Evolutionary conservation across 2,113 vertebrate species (phyloP).

Genomic region (Cheirogaleus medius): DNA sequence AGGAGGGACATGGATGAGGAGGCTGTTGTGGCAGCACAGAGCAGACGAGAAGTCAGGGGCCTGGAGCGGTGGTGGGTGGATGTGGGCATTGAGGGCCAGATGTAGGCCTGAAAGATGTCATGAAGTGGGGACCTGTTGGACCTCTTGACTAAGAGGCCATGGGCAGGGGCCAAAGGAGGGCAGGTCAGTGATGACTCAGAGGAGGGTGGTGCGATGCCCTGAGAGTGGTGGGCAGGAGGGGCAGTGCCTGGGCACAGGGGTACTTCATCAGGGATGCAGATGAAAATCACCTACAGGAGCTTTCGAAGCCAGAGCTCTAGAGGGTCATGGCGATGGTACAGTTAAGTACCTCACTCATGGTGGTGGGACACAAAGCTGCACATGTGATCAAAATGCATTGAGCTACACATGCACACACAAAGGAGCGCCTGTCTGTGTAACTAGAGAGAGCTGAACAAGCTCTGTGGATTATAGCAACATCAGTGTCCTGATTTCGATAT

Average conservation of each 20-base stretch:
- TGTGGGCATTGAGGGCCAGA: not conserved
- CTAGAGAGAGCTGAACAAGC: not conserved
- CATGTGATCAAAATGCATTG: not conserved
- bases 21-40: not conserved
- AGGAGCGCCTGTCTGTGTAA: no score
- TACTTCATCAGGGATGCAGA: not conserved
- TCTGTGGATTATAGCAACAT: rapidly evolving
- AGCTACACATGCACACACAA: not conserved
- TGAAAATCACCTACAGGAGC: not conserved
- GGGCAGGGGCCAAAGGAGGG: not conserved
- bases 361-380: not conserved
- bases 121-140: not conserved
- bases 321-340: not conserved
- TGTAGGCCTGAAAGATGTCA: not conserved
- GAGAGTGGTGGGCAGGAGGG: not conserved
- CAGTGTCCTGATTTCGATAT: not conserved
- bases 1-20: not conserved
- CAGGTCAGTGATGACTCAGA: not conserved
- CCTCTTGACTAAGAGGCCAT: not conserved
- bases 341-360: not conserved
- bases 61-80: not conserved
- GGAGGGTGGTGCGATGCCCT: not conserved
- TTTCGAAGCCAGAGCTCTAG: not conserved
- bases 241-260: no score
- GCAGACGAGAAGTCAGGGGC: not conserved